These are phyloP conservation scores for Porphyrio hochstetteri DNA, from an alignment of 2,113 vertebrate genomes.

Conservation along the genomic window DNA sequence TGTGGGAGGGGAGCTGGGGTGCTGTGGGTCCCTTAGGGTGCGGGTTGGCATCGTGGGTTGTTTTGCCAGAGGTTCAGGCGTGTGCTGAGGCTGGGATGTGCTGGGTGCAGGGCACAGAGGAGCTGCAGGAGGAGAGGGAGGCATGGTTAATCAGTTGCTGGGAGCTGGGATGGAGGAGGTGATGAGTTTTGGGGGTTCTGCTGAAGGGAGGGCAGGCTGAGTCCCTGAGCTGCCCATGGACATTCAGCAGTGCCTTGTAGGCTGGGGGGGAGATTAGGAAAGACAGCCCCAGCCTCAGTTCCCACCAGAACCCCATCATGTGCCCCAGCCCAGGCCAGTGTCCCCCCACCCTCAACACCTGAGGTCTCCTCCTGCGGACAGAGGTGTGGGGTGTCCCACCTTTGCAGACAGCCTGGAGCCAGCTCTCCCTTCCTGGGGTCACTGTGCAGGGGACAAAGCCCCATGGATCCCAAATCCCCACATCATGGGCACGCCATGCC, in stretches of 20 bases:
- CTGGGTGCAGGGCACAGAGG: fast-evolving
- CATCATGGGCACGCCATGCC: fast-evolving
- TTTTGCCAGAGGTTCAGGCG: fast-evolving
- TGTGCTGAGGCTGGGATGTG: not conserved
- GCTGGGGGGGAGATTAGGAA: not conserved
- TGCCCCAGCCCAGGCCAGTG: not conserved
- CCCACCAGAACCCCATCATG: fast-evolving
- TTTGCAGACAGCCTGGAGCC: not conserved
- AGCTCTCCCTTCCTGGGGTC: not conserved
- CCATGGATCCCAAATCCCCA: not conserved
- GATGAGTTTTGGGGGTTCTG: not conserved
- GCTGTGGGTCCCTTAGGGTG: fast-evolving
- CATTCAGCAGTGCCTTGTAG: not conserved
- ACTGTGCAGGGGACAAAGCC: not conserved
- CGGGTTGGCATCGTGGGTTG: not conserved
- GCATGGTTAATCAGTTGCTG: fast-evolving
- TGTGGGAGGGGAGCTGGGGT: not conserved
- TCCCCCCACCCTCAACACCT: not conserved
- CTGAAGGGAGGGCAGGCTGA: not conserved
- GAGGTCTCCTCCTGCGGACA: not conserved
- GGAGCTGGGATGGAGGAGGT: not conserved
- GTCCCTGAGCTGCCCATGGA: not conserved
- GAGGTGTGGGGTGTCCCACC: not conserved
- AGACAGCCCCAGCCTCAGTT: not conserved
- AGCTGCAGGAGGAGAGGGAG: not conserved